phyloP scores from a whole-genome alignment of 2,797 vertebrate species.

The Pipistrellus nathusii region DNA sequence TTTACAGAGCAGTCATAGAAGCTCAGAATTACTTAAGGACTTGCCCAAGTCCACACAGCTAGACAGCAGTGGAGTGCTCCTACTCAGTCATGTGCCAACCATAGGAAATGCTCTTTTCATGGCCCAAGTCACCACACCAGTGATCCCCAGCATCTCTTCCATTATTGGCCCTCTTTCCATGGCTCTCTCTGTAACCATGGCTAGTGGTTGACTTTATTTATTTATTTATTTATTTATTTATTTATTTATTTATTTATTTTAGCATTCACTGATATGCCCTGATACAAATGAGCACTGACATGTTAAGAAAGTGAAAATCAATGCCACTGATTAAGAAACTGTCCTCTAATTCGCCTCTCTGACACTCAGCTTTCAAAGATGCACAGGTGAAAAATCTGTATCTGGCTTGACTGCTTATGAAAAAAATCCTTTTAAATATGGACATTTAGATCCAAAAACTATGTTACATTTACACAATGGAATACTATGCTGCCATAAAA shows the following conservation, averaged over 20 bases:
- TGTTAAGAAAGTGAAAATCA: conserved; percentile 77
- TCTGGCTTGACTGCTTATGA: conserved; percentile 41
- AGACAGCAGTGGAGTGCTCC: neutral
- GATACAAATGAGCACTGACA: conserved; percentile 74
- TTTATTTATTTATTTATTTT: neutral
- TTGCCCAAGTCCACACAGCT: neutral
- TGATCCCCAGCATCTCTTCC: neutral
- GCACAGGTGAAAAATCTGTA: conserved; percentile 47
- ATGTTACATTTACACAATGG: too few relatives aligned
- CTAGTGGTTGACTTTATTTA: neutral
- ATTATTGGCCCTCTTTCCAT: neutral
- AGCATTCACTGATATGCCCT: conserved; percentile 40
- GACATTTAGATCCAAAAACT: too few relatives aligned
- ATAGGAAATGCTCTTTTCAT: neutral
- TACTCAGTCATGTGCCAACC: neutral
- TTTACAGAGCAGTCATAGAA: neutral
- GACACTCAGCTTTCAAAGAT: conserved; percentile 75
- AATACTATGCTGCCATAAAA: too few relatives aligned
- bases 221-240: neutral
- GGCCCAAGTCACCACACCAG: neutral
- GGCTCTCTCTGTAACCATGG: neutral
- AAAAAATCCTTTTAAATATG: conserved; percentile 52
- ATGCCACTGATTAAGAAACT: conserved; percentile 79
- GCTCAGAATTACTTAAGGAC: neutral
- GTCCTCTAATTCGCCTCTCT: conserved; percentile 70